These are phyloP conservation scores for Chrysopilus asiliformis DNA, from an alignment of 2,888 invertebrate species.

Conservation along the genomic window DNA sequence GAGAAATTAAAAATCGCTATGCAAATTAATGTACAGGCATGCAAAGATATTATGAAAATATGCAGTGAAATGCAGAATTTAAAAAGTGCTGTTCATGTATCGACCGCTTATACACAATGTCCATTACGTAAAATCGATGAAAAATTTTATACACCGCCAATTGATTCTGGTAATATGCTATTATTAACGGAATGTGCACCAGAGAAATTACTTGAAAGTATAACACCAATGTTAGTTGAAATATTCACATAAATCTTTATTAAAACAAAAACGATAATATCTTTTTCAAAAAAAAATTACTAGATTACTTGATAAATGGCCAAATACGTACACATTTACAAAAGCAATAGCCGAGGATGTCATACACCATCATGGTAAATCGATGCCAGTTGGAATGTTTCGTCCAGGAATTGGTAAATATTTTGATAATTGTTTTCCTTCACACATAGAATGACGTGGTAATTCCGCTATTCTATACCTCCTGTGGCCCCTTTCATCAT, in stretches of 20 bases:
- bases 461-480: background rate
- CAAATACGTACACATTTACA: conserved; percentile 85
- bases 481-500: background rate
- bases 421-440: background rate
- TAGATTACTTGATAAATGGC: conserved; percentile 56
- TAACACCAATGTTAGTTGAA: conserved; percentile 38
- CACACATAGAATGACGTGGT: background rate
- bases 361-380: conserved; percentile 48
- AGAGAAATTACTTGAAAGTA: conserved; percentile 39
- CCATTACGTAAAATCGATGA: conserved; percentile 38
- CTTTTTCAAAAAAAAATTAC: too few relatives aligned
- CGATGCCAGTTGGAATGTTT: conserved; percentile 69
- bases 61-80: conserved; percentile 45
- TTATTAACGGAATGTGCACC: conserved; percentile 40
- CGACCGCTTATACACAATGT: conserved; percentile 46
- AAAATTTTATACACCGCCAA: conserved; percentile 41
- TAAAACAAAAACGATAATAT: too few relatives aligned
- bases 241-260: too few relatives aligned
- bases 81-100: conserved; percentile 42
- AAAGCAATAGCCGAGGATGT: conserved; percentile 79
- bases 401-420: conserved; percentile 67
- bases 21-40: conserved; percentile 59
- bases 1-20: conserved; percentile 59
- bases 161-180: conserved; percentile 38
- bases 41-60: conserved; percentile 49